Conservation (phyloP, 2,797 vertebrate genomes). For the Melanotaenia boesemani region DNA sequence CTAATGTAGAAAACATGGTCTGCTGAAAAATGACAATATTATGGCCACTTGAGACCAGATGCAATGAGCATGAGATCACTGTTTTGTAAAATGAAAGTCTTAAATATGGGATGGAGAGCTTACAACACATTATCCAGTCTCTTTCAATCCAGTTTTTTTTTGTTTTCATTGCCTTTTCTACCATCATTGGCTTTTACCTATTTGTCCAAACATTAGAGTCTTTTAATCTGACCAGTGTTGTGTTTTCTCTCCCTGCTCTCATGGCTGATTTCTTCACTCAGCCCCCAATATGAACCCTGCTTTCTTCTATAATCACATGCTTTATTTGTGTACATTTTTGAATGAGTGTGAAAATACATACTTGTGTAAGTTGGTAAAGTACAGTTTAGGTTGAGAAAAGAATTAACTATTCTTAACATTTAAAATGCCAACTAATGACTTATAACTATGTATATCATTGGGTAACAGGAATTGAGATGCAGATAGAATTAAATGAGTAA, state of each 20-base stretch:
- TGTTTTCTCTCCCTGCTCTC: conserved; percentile 9
- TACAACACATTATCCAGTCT: conserved; percentile 6
- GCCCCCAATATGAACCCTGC: not conserved
- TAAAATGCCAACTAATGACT: not conserved
- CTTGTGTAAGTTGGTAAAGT: not conserved
- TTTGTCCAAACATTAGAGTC: conserved; percentile 40
- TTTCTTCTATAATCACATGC: conserved; percentile 1
- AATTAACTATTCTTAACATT: not conserved
- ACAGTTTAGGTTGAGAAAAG: conserved; percentile 4
- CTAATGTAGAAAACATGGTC: conserved; percentile 63
- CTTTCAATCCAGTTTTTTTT: conserved; percentile 8
- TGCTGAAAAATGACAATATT: conserved; percentile 41
- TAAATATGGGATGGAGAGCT: conserved; percentile 1
- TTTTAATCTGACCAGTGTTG: conserved; percentile 20
- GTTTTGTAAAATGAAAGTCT: conserved; percentile 29
- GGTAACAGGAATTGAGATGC: no score
- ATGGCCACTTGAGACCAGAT: conserved; percentile 61
- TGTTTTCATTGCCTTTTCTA: conserved; percentile 43
- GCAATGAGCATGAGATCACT: conserved; percentile 70
- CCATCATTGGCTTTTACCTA: conserved; percentile 30
- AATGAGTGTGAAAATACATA: conserved; percentile 12
- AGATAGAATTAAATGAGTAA: no score
- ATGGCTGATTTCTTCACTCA: not conserved
- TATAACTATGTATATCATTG: not conserved
- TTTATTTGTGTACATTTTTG: not conserved